phyloP scores from a whole-genome alignment of 2,113 vertebrate genomes.

The Desmodus rotundus region DNA sequence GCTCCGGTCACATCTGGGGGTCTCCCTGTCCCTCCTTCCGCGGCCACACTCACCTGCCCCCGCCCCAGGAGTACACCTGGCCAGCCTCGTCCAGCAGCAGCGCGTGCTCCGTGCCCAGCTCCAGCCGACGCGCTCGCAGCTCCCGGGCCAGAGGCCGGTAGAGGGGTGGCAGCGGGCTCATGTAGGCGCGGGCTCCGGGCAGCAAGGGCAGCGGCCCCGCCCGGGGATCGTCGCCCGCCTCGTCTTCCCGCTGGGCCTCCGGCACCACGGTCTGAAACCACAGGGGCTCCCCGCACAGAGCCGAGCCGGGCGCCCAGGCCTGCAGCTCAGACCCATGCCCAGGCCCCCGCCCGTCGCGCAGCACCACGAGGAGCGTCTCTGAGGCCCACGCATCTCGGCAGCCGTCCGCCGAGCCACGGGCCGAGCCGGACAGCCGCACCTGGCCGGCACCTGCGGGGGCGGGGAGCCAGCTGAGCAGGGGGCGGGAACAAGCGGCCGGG shows the following conservation, averaged over 20 bases:
- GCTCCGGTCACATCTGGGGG: too few relatives aligned
- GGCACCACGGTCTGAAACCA: slow-evolving; percentile 58
- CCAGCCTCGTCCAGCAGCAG: slow-evolving; percentile 82
- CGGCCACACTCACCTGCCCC: slow-evolving; percentile 84
- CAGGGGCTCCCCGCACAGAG: slow-evolving; percentile 56
- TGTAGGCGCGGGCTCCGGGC: slow-evolving; percentile 83
- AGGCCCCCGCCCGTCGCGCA: slow-evolving; percentile 67
- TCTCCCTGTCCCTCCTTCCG: neutral
- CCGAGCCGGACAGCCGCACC: slow-evolving; percentile 77
- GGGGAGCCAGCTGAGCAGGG: neutral
- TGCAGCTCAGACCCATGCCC: slow-evolving; percentile 65
- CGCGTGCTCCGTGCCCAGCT: slow-evolving; percentile 86
- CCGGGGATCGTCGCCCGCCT: slow-evolving; percentile 57
- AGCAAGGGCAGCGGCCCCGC: slow-evolving; percentile 83
- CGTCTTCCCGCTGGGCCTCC: neutral
- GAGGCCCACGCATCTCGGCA: slow-evolving; percentile 83
- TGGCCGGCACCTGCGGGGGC: slow-evolving; percentile 46
- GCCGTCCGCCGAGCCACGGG: slow-evolving; percentile 8
- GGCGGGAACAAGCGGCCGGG: neutral
- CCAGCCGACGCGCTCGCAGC: slow-evolving; percentile 82
- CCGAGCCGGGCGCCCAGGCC: slow-evolving; percentile 48
- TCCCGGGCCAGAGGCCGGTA: slow-evolving; percentile 77
- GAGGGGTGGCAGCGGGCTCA: slow-evolving; percentile 81
- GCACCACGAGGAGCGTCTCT: slow-evolving; percentile 81
- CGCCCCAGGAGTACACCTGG: slow-evolving; percentile 88